Base-by-base conservation (phyloP, 2,797 vertebrate genomes). In the Acropternis orthonyx region DNA sequence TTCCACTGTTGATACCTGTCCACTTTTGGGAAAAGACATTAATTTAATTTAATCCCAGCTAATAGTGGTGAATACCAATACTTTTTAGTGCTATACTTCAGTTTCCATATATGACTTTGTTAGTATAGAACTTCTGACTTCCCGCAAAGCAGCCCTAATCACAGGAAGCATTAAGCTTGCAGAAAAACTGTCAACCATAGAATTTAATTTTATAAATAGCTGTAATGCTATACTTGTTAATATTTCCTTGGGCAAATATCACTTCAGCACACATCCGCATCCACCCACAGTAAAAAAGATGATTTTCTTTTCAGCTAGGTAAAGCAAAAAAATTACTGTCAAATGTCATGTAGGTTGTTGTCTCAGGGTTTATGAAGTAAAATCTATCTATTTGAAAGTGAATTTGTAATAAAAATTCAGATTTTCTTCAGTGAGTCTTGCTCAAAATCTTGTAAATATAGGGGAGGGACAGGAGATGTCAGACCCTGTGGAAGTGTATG, bases 81-180 rank as follows among this genome's bases (percentile, higher is more conserved):
- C 30, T 21, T 92, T 77, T 78, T 78, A 89, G 41, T 72, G 66
- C 27, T 85, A 3, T 51, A 24, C n/a, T 81, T 89, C 74, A 58
- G 22, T 84, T 88, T 95, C 44, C 16, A 14, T 44, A 46, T 75
- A 14, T 94, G 76, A 81, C 71, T 95, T 85, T 24, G 11, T 89
- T 94, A 81, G 75, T 81, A 52, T 66, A 90, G 79, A 92, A 62
- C 66, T 85, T 92, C 34, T 68, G 85, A 66, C 58, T 91, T 81
- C 41, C 30, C 75, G 26, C 18, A 30, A 26, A 68, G 49, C 2
- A 1, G 23, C 77, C 54, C 89, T 77, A 85, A 71, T 81, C 32
- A 30, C 20, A 76, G 73, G 71, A 92, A 88, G 59, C 24, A n/a
- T 23, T 54, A 58, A 88, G 58, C 58, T 85, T 19, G 14, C 30